Percentiles rank a stretch among this genome's conserved stretches.
Conservation (phyloP, 35 echinoderm and acorn worm species). For the Eucidaris tribuloides region DNA sequence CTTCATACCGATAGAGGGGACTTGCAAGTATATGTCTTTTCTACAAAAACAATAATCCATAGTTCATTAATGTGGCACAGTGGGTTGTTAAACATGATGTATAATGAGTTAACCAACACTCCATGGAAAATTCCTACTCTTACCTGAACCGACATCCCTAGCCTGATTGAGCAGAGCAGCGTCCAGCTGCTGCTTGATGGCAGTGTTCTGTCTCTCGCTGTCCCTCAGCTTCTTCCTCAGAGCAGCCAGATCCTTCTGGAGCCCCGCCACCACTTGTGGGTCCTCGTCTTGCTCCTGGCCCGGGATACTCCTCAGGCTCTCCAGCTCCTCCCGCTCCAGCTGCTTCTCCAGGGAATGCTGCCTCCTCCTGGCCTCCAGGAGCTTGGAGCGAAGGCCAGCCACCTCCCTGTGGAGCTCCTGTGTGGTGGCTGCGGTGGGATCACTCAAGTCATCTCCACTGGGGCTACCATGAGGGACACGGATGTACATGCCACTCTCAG, state of each 20-base stretch:
- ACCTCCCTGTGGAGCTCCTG: conserved; percentile 43
- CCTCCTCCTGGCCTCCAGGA: conserved; percentile 28
- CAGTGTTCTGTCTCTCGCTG: conserved; percentile 36
- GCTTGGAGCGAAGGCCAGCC: conserved; percentile 26
- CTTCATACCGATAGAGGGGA: too few species aligned
- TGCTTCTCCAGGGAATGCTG: conserved; percentile 45
- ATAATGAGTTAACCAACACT: too few species aligned
- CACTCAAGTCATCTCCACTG: neutral
- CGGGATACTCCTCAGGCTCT: conserved; percentile 77
- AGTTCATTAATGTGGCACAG: too few species aligned
- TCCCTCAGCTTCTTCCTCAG: conserved; percentile 53
- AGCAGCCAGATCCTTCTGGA: conserved; percentile 42
- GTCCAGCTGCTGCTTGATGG: conserved; percentile 76
- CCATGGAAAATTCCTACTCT: too few species aligned
- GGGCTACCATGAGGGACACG: conserved; percentile 5
- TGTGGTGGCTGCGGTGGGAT: neutral
- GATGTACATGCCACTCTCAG: neutral
- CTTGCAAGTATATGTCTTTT: too few species aligned
- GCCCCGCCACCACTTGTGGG: neutral
- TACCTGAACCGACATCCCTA: conserved; percentile 39
- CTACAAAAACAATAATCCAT: too few species aligned
- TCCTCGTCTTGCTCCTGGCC: conserved; percentile 74
- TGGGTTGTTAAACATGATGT: too few species aligned
- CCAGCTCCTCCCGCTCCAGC: conserved; percentile 57
- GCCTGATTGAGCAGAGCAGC: conserved; percentile 63